Conservation (phyloP, 2,113 vertebrate genomes). For the Saguinus imperator region DNA sequence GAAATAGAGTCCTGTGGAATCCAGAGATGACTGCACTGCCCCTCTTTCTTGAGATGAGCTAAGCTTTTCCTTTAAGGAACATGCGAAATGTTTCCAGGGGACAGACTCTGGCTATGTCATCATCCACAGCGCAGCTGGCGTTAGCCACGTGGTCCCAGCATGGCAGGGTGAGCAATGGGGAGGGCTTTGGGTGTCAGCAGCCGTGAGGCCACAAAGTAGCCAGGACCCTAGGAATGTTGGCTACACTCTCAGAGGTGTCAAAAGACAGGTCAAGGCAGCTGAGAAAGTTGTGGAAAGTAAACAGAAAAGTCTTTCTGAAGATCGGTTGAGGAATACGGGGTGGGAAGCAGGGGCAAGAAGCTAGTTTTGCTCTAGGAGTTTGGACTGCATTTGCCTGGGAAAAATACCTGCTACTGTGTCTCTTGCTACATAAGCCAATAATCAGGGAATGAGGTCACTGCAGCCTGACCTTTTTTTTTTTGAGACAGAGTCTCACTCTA, state of each 20-base stretch:
- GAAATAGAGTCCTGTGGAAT: not conserved
- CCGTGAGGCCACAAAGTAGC: not conserved
- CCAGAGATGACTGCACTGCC: not conserved
- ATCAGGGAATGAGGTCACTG: not conserved
- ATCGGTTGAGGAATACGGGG: not conserved
- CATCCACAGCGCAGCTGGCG: not conserved
- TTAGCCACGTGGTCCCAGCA: not conserved
- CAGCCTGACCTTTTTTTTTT: too few relatives aligned
- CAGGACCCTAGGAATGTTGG: not conserved
- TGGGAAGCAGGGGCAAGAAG: not conserved
- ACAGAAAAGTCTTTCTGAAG: not conserved
- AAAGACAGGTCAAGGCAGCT: not conserved
- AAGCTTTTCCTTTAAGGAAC: slow-evolving; percentile 37
- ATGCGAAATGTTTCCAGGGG: not conserved
- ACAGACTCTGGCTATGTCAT: not conserved
- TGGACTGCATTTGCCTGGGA: not conserved
- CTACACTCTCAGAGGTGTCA: not conserved
- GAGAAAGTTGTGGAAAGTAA: not conserved
- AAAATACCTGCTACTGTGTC: not conserved
- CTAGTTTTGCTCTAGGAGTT: not conserved
- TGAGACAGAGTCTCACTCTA: too few relatives aligned
- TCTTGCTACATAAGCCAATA: not conserved
- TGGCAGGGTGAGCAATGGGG: not conserved
- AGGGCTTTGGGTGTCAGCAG: too few relatives aligned
- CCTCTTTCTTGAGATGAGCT: slow-evolving; percentile 46